phyloP scores from a whole-genome alignment of 2,113 vertebrate species.

The Peucedramus taeniatus region DNA sequence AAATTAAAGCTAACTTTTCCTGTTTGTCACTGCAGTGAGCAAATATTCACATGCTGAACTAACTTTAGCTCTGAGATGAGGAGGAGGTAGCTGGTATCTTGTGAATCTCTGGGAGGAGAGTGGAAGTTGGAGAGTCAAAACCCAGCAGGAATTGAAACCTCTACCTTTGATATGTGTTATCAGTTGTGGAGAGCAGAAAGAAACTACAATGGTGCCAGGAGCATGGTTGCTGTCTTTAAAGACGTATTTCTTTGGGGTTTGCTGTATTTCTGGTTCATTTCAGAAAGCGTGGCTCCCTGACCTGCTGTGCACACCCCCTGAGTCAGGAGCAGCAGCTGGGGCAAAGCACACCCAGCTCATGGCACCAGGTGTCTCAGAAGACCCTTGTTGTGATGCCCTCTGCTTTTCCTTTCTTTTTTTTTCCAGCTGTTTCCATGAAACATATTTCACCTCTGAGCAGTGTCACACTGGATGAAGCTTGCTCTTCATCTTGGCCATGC shows the following conservation, averaged over 20 bases:
- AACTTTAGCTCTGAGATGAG: not conserved
- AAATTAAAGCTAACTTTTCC: not conserved
- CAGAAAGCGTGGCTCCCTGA: not conserved
- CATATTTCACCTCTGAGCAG: accelerated
- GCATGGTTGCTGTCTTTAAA: not conserved
- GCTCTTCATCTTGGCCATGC: not conserved
- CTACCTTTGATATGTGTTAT: not conserved
- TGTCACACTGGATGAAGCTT: not conserved
- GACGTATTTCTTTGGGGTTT: not conserved
- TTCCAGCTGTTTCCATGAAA: not conserved
- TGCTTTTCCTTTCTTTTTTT: not conserved
- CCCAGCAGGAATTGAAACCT: not conserved
- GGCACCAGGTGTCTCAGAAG: accelerated
- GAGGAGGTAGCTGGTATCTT: not conserved
- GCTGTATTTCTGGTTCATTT: not conserved
- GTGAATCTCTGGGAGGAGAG: not conserved
- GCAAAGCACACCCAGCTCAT: not conserved
- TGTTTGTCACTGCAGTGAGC: not conserved
- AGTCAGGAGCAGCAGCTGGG: not conserved
- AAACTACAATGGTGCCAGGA: not conserved
- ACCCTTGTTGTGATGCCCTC: accelerated
- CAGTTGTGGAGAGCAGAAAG: not conserved
- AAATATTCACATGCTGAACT: not conserved
- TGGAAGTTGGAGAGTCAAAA: not conserved
- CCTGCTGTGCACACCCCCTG: accelerated